Evolutionary conservation across 2,797 vertebrate species (phyloP), one percentile per base, ranked within the genome.

Genomic region (Falco concolor): DNA sequence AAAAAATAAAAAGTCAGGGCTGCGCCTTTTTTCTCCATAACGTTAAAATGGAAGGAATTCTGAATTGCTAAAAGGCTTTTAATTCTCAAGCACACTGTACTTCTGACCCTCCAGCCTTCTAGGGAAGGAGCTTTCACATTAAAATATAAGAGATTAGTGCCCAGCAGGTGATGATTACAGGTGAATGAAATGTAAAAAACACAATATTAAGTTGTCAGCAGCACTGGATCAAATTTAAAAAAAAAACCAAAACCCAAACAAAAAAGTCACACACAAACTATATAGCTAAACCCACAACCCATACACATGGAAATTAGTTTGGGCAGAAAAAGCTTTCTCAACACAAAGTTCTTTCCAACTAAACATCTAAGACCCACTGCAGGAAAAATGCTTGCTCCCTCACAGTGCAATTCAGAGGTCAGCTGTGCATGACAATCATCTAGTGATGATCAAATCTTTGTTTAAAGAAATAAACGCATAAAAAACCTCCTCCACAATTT

Each of bases 181-280:
- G 0, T 4, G 23, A 27, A 78, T 2, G 5, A 74, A 64, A 69
- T 0, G 0, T 53, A 75, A 47, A 64, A 50, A 3, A 1, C 9
- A 30, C 16, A 44, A 3, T 8, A 81, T 6, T 56, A 30, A 52
- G 5, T 16, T 49, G 27, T 38, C 17, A 80, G 24, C 8, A 3
- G 1, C 1, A 5, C 1, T 47, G 15, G 19, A 49, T 14, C 28
- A 77, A 45, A 63, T 69, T 23, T 5, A 10, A 10, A 10, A 38
- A 38, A 38, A 38, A 38, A 59, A 83, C 82, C 19, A 74, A 45
- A 54, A 32, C 6, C 10, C 10, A 49, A 82, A 63, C 5, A 56
- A 19, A 64, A 32, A 82, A 64, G 6, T 4, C 15, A 22, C 30
- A 17, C 36, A 25, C 21, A 44, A 78, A 38, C 13, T 1, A 23